Base-by-base conservation (phyloP, 2,797 vertebrate genomes). In the Iguana delicatissima region DNA sequence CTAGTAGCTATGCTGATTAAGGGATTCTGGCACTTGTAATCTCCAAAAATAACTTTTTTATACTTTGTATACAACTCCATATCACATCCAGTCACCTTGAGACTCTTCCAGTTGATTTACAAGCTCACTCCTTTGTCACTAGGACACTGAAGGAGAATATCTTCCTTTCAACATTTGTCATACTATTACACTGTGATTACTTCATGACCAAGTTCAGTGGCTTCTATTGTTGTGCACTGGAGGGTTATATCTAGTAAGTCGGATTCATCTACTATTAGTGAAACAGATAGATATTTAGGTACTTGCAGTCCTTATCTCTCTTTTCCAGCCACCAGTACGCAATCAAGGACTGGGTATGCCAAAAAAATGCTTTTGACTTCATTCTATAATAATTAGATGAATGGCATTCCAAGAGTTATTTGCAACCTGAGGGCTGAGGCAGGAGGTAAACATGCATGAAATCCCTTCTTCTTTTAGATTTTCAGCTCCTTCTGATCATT, bases 381-480 rank as follows among this genome's bases (percentile, higher is more conserved):
- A 94, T 95, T 93, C 74, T 80, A 84, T 92, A 94, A 95, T 96
- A 97, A 97, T 96, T 96, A 94, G 89, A 93, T 88, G 92, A 96
- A 92, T 96, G 95, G 95, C 96, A 97, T 97, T 97, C 97, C 92
- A 93, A 90, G 52, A 73, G 79, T 92, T 32, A 0, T 96, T 93
- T 96, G 92, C 96, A 94, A 96, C 90, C 87, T 95, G 83, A 24
- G 93, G 91, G 80, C 80, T 80, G 90, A 94, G 32, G 69, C 92
- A 55, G 83, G 57, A 94, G 74, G 52, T 50, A 93, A 93, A 94
- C 94, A 84, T 86, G 13, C 89, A 93, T 93, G 91, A 91, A 74
- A 93, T 95, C 92, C 94, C 77, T 67, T 90, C 79, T 89, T 89
- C 0, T 82, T 93, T 92, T 95, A 90, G 64, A 32, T 93, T 93